Evolutionary conservation across 2,888 invertebrate genomes (phyloP).

Genomic region (Cantharis lateralis): DNA sequence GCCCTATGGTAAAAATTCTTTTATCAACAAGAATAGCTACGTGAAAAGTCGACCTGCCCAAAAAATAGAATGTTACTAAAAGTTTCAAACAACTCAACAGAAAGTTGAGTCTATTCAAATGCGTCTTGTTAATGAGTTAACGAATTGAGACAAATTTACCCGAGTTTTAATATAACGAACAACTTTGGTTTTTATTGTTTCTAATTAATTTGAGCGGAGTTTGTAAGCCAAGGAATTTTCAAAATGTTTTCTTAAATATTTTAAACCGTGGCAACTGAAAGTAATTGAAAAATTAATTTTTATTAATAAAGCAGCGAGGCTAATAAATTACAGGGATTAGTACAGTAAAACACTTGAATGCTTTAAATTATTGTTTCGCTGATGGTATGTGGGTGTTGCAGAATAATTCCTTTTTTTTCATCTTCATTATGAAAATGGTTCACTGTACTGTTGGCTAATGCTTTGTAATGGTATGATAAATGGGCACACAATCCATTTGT

Average conservation of each 20-base stretch:
- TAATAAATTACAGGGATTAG: background rate
- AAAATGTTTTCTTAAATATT: background rate
- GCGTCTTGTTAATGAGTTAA: background rate
- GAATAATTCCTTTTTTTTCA: background rate
- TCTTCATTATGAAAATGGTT: background rate
- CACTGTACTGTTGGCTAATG: background rate
- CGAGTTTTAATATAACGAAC: background rate
- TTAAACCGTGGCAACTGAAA: background rate
- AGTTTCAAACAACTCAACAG: background rate
- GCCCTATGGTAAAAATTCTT: background rate
- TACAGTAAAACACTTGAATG: background rate
- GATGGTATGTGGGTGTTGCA: background rate
- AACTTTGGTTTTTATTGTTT: background rate
- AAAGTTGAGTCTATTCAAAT: background rate
- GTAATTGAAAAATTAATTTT: background rate
- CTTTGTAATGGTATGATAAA: background rate
- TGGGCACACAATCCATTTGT: background rate
- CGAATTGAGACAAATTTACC: background rate
- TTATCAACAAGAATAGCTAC: background rate
- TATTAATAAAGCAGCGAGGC: background rate
- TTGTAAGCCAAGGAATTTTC: background rate
- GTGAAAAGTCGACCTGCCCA: background rate
- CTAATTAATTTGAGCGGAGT: background rate
- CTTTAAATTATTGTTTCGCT: background rate
- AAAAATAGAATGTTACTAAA: background rate